Conservation (phyloP, 2,888 invertebrate genomes). For the Scaptodrosophila latifasciaeformis region DNA sequence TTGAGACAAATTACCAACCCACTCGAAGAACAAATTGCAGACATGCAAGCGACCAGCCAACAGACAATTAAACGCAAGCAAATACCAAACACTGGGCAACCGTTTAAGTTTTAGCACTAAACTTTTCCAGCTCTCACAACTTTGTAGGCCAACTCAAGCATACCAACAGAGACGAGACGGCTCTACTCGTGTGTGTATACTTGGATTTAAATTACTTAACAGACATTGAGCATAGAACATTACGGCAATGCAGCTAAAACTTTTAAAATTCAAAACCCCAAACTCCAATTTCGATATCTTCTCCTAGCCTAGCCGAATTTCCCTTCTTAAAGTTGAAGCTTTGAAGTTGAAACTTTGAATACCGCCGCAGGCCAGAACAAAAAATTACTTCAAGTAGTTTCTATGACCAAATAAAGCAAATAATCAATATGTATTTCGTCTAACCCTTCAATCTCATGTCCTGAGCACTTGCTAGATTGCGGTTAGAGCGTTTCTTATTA, state of each 20-base stretch:
- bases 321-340: too few relatives aligned
- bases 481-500: constrained; percentile 62
- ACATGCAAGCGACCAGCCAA: constrained; percentile 31
- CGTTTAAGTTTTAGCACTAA: constrained; percentile 62
- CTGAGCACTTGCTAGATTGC: too few relatives aligned
- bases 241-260: background rate
- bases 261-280: constrained; percentile 29
- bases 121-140: constrained; percentile 31
- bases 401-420: constrained; percentile 42
- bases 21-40: constrained; percentile 46
- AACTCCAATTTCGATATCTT: too few relatives aligned
- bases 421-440: constrained; percentile 39
- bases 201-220: constrained; percentile 59
- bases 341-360: constrained; percentile 48
- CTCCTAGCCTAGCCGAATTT: too few relatives aligned
- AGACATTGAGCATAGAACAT: constrained; percentile 12
- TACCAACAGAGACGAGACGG: background rate
- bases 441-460: too few relatives aligned
- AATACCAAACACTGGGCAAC: constrained; percentile 32
- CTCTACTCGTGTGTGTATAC: background rate
- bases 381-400: constrained; percentile 42
- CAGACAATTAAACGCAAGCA: constrained; percentile 56
- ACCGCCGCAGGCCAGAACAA: constrained; percentile 47
- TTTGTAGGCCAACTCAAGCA: background rate
- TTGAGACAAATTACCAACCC: constrained; percentile 65